Base-by-base conservation (phyloP, 2,113 vertebrate species). In the Oreochromis spilurus region DNA sequence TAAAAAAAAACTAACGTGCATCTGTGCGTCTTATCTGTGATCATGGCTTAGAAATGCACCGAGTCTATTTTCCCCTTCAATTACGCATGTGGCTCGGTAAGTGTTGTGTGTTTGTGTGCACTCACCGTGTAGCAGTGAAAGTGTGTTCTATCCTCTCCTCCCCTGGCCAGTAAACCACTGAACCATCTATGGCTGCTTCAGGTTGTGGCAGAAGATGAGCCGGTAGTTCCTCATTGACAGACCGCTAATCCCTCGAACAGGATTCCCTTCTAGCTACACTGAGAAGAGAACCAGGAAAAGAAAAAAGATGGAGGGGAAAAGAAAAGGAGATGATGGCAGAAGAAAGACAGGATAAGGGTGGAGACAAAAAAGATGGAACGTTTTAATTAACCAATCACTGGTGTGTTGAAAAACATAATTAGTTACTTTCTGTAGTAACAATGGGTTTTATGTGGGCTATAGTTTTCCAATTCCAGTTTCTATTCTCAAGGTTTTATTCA, bases 171-270 rank as follows among this genome's bases (percentile, higher is more conserved):
- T 97, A 96, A 98, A 97, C 94, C 96, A 96, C 96, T 96, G 93
- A 97, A 97, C 96, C 97, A 98, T 98, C 98, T 99, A 99, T 97
- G 98, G 98, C 95, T 99, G 98, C 97, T 99, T 99, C 96, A 99
- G 98, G 97, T 99, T 99, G 97, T 99, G 98, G 97, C 98, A 99
- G 96, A 99, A 99, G 98, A 99, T 99, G 96, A 99, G 97, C 98
- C 98, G 98, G 97, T 99, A 99, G 98, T 99, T 99, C 98, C 98
- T 99, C 98, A 99, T 99, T 99, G 98, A 99, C 98, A 95, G 98
- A 98, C 97, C 96, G 96, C 97, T 97, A 97, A 99, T 98, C 97
- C 97, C 93, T 95, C 97, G 96, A 81, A 91, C 98, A 99, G 98
- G 98, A 98, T 97, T 96, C 97, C 96, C 96, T 97, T 96, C 96